Base-by-base conservation (phyloP, 2,113 vertebrate species). In the Aldabrachelys gigantea region DNA sequence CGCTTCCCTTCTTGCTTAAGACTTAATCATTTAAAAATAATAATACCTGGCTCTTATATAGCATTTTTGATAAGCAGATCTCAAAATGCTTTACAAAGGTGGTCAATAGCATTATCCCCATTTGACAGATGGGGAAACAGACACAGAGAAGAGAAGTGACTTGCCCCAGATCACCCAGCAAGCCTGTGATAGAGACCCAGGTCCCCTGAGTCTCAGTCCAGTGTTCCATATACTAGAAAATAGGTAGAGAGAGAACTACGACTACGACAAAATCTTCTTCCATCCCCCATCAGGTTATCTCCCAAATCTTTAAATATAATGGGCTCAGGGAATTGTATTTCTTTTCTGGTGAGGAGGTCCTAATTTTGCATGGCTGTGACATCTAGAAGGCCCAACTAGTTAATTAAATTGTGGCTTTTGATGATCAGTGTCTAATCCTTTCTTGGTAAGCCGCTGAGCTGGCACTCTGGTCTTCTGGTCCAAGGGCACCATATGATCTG, bases 331-430 rank as follows among this genome's bases (percentile, higher is more conserved):
- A 82, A 7, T 10, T 24, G 3, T 1, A 49, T 1, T 6, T 50
- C 49, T 84, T 79, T 90, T 75, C 59, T 41, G 53, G 27, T 44
- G 44, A 78, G 7, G 16, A 76, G 16, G 50, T 72, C 14, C 14
- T 35, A 1, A 47, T 11, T 72, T 0, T 0, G 50, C 8, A 14
- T 4, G 69, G n/a, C 41, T 44, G 22, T 76, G 75, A 76, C 75
- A 76, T 12, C 41, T 44, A 14, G 7, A 25, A 78, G 41, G 41
- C 41, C 41, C 41, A 78, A 44, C 38, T 25, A 44, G 10, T 16
- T 80, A 83, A 5, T 27, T 27, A 35, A 87, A 84, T 31, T 50
- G 83, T 86, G 69, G 41, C 59, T 65, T 25, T 25, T 69, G 21
- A 52, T 52, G n/a, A 75, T 41, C 29, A 35, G 38, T 25, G 11